These are phyloP conservation scores for Brachionus asplanchnoidis DNA, from an alignment of 1,140 invertebrate species.

Conservation along the genomic window DNA sequence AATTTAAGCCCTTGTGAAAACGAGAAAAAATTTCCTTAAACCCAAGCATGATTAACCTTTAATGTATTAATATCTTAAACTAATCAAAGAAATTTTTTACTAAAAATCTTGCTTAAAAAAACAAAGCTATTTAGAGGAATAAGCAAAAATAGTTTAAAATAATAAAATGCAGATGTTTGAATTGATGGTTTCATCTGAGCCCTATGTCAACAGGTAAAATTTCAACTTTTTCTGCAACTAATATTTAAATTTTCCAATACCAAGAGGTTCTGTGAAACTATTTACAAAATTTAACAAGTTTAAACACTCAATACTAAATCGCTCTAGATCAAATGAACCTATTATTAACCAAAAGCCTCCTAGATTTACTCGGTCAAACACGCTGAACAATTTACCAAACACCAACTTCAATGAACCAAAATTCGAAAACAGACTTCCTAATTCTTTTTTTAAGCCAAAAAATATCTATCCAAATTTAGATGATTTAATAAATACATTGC, in stretches of 20 bases:
- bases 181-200: background rate
- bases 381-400: background rate
- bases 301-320: background rate
- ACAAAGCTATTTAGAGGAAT: background rate
- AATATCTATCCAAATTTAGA: constrained; percentile 17
- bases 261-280: background rate
- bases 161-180: constrained; percentile 21
- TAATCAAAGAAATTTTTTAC: background rate
- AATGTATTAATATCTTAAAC: constrained; percentile 9
- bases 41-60: constrained; percentile 22
- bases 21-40: background rate
- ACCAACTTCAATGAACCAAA: background rate
- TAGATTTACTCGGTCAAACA: background rate
- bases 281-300: background rate
- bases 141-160: background rate
- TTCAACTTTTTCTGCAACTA: too few species aligned
- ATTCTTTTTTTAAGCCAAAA: constrained; percentile 1
- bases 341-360: background rate
- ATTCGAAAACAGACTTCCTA: background rate
- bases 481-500: background rate
- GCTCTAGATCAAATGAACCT: constrained; percentile 12
- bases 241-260: background rate
- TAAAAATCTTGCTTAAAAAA: background rate
- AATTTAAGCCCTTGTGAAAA: constrained; percentile 13
- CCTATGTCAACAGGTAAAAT: background rate